Base-by-base conservation (phyloP, 2,113 vertebrate genomes). In the Paradisaea rubra region DNA sequence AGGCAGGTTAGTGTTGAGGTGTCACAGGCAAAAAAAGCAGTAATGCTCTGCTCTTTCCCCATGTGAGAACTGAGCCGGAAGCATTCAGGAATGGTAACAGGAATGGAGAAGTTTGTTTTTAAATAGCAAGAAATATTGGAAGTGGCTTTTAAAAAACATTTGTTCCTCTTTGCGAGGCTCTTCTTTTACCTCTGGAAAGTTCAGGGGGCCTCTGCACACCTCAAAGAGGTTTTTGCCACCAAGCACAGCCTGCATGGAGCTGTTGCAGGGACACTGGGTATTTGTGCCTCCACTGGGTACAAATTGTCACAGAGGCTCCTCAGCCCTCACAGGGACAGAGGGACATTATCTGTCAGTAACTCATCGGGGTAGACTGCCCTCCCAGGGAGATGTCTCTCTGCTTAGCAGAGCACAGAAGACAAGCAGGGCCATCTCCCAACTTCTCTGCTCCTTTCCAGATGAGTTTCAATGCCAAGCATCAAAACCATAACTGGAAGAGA, bases 371-470 rank as follows among this genome's bases (percentile, higher is more conserved):
- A 88, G 33, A 71, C 5, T 21, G 61, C 53, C 20, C 64, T 81
- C 69, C 35, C 59, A 44, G 52, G 25, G 71, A 96, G 85, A 35
- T 17, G 64, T 44, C 22, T 73, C 65, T 66, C 63, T 66, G 83
- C 63, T 89, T 42, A 76, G 49, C 9, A 0, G 2, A 63, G 69
- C 64, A 57, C 25, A 72, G 39, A 47, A 68, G 50, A 74, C 74
- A 69, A 61, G 44, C 68, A 86, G 70, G 77, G 81, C 88, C n/a
- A 59, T 88, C 66, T 91, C 72, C 91, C 64, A 72, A 66, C 74
- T 89, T 93, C 56, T 83, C 65, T 65, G 86, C 37, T 81, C 81
- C 83, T 90, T 95, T 89, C 89, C 86, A 89, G 70, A 64, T 2
- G 30, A 81, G 41, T 68, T 87, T 44, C 73, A 54, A 89, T 93